Conservation (phyloP, 2,113 vertebrate genomes). For the Labrus mixtus region DNA sequence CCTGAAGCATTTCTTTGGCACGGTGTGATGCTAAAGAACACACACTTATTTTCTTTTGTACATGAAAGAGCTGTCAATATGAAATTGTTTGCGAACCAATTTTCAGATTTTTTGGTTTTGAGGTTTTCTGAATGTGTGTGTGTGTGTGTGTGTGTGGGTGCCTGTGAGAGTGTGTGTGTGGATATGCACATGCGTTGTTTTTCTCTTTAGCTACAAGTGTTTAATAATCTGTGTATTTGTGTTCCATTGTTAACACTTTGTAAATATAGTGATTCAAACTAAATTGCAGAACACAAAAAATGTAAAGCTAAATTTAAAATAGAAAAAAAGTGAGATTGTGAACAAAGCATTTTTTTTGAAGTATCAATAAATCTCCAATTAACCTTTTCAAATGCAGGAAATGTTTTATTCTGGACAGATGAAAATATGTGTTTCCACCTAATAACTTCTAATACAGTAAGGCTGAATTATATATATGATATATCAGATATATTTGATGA, state of each 20-base stretch:
- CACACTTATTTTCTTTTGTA: background rate
- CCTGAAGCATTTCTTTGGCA: background rate
- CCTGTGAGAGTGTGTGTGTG: background rate
- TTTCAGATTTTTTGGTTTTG: background rate
- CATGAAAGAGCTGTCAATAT: conserved; percentile 18
- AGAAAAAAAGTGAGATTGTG: background rate
- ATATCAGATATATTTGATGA: too few species aligned
- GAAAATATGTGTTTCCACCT: too few species aligned
- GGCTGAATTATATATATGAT: background rate
- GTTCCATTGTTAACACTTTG: too few species aligned
- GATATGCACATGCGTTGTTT: too few species aligned
- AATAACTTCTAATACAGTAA: too few species aligned
- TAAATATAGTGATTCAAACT: background rate
- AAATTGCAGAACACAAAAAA: background rate
- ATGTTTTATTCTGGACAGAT: too few species aligned
- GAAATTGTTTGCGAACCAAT: conserved; percentile 4
- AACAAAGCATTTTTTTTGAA: too few species aligned
- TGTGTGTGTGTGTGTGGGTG: too few species aligned
- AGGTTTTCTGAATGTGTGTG: background rate
- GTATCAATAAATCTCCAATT: too few species aligned
- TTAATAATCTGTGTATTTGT: background rate
- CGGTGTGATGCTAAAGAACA: background rate
- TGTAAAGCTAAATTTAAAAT: background rate
- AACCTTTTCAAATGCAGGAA: too few species aligned
- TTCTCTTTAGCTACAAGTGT: background rate